Conservation (phyloP, 1,140 invertebrate genomes). For the Diplogasteroides magnus region DNA sequence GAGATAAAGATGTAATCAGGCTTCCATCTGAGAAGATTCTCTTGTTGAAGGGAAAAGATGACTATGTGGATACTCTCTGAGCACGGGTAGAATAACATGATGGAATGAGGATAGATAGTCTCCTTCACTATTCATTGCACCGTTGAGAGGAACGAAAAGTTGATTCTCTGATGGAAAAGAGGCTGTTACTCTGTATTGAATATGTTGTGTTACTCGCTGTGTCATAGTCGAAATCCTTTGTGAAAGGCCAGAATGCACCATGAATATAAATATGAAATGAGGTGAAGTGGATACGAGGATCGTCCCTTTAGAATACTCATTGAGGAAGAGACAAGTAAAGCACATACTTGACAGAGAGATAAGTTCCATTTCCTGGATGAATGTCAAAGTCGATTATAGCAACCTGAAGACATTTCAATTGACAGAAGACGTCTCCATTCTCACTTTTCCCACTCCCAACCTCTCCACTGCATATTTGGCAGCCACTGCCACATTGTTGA, state of each 20-base stretch:
- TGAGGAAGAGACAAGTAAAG: neutral
- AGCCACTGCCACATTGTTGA: slow-evolving; percentile 90
- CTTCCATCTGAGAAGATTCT: neutral
- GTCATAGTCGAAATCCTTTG: slow-evolving; percentile 22
- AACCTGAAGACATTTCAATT: no score
- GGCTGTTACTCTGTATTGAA: neutral
- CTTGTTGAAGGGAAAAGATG: slow-evolving; percentile 2
- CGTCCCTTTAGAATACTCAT: slow-evolving; percentile 8
- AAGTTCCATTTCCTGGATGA: slow-evolving; percentile 34
- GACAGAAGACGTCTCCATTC: no score
- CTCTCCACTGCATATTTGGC: slow-evolving; percentile 61
- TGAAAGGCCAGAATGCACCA: slow-evolving; percentile 33
- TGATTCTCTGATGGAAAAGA: slow-evolving; percentile 15
- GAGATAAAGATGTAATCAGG: slow-evolving; percentile 21
- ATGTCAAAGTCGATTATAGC: slow-evolving; percentile 34
- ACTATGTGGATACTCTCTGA: slow-evolving; percentile 25
- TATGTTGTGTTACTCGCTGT: neutral
- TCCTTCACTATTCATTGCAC: slow-evolving; percentile 34
- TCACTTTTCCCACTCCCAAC: slow-evolving; percentile 28
- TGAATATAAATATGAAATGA: slow-evolving; percentile 32
- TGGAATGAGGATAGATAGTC: slow-evolving; percentile 31
- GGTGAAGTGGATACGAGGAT: slow-evolving; percentile 20
- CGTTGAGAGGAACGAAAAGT: slow-evolving; percentile 29
- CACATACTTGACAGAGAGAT: slow-evolving; percentile 14
- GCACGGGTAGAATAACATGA: slow-evolving; percentile 31